phyloP scores from a whole-genome alignment of 2,113 vertebrate genomes.

The Tachysurus fulvidraco region DNA sequence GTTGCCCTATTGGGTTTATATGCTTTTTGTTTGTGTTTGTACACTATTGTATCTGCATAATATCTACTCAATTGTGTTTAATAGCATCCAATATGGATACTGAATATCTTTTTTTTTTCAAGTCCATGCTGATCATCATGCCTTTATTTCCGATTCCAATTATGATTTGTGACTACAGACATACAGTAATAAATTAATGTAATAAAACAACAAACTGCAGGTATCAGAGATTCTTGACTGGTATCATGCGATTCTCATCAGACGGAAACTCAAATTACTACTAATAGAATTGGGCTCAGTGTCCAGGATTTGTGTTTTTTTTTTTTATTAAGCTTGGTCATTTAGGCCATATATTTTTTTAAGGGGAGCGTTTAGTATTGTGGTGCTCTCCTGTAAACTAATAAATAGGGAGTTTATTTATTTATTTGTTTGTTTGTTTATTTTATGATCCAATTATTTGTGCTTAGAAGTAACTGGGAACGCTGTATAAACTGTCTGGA shows the following conservation, averaged over 20 bases:
- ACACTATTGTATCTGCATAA: neutral
- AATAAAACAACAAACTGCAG: neutral
- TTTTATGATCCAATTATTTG: neutral
- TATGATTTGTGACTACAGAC: neutral
- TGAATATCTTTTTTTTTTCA: neutral
- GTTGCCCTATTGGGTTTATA: neutral
- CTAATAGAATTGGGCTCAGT: neutral
- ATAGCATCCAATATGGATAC: neutral
- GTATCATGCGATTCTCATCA: neutral
- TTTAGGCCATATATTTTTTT: neutral
- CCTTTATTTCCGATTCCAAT: neutral
- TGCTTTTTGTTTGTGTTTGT: neutral
- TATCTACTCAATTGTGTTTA: neutral
- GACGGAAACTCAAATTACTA: neutral
- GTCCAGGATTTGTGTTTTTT: neutral
- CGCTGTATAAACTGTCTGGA: neutral
- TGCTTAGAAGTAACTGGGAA: neutral
- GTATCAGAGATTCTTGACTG: neutral
- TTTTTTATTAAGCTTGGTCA: neutral
- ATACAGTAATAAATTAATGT: neutral
- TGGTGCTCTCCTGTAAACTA: neutral
- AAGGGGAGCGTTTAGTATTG: neutral
- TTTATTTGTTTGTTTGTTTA: neutral
- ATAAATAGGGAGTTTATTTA: neutral
- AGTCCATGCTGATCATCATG: neutral